phyloP scores from a whole-genome alignment of 2,797 vertebrate species.

The Benthosema pterotum region DNA sequence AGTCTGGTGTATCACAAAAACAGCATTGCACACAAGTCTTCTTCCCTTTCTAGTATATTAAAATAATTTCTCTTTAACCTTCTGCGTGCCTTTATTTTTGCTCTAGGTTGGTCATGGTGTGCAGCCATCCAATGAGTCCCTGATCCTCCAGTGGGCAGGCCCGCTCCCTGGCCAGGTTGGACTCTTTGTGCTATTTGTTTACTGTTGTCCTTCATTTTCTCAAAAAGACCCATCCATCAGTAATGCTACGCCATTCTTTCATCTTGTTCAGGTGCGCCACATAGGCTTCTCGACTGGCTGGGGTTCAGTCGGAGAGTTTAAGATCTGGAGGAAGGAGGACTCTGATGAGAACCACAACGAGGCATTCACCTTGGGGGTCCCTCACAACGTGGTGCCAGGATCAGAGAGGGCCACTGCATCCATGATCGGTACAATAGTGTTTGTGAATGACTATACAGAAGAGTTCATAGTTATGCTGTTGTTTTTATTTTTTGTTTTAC shows the following conservation, averaged over 20 bases:
- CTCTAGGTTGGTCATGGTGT: conserved; percentile 89
- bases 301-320: conserved; percentile 95
- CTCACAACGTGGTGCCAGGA: conserved; percentile 91
- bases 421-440: conserved; percentile 84
- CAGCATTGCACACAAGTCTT: too few relatives aligned
- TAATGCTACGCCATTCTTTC: conserved; percentile 11
- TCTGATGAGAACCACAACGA: conserved; percentile 95
- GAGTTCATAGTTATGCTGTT: neutral
- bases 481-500: too few relatives aligned
- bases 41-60: neutral
- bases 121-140: conserved; percentile 85
- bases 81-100: conserved; percentile 21
- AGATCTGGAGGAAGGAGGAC: conserved; percentile 94
- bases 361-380: conserved; percentile 93
- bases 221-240: neutral
- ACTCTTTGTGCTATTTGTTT: conserved; percentile 11
- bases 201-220: neutral
- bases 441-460: neutral
- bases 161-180: conserved; percentile 78
- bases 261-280: conserved; percentile 78
- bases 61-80: neutral
- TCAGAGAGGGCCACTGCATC: conserved; percentile 90
- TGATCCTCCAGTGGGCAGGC: conserved; percentile 87
- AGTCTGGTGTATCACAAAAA: too few relatives aligned
- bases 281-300: conserved; percentile 96